A percentile compares a stretch with the other conserved stretches of the same genome.
phyloP scores from a whole-genome alignment of 1,140 invertebrate genomes.

The Trinorchestia longiramus region DNA sequence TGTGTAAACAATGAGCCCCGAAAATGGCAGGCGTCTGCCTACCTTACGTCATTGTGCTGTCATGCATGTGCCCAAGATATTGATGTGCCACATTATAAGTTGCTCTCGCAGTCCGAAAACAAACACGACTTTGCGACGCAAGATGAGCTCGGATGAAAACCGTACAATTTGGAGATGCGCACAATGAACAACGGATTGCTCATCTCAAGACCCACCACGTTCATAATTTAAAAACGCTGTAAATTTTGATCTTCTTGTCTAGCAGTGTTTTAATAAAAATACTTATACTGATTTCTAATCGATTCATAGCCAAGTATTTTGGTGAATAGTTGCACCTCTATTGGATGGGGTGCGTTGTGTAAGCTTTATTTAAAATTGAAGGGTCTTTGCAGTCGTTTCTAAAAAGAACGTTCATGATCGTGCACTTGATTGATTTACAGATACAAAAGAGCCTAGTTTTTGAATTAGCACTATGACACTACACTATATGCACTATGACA shows the following conservation, averaged over 20 bases:
- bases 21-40: slow-evolving; percentile 24
- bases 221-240: not conserved
- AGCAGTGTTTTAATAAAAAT: not conserved
- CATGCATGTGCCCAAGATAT: slow-evolving; percentile 14
- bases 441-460: too few relatives aligned
- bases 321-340: too few relatives aligned
- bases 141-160: not conserved
- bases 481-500: too few relatives aligned
- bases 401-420: too few relatives aligned
- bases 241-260: not conserved
- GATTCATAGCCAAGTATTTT: not conserved
- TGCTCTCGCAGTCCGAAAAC: not conserved
- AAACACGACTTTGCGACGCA: not conserved
- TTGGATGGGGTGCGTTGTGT: too few relatives aligned
- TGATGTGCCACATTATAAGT: slow-evolving; percentile 20
- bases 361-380: too few relatives aligned
- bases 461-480: too few relatives aligned
- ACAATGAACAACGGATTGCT: not conserved
- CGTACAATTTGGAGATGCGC: not conserved
- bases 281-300: not conserved
- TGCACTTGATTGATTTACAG: too few relatives aligned
- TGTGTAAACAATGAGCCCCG: slow-evolving; percentile 24
- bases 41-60: slow-evolving; percentile 46
- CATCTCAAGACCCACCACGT: not conserved
- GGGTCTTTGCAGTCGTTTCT: too few relatives aligned